Evolutionary conservation across 2,888 invertebrate species (phyloP).

Genomic region (Nemotelus pantherinus): DNA sequence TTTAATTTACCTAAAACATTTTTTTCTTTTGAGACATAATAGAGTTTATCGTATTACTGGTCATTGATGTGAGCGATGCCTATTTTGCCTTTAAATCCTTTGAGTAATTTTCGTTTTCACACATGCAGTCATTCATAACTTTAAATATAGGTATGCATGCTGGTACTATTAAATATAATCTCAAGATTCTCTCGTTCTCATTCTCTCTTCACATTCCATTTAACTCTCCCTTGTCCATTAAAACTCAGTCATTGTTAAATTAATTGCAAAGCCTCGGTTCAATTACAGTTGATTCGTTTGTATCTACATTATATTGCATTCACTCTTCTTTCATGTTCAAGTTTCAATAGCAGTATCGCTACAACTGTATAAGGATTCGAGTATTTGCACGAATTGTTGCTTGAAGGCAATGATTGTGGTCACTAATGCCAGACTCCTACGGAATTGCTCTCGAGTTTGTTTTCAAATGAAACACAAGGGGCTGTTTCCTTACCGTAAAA

Average conservation of each 20-base stretch:
- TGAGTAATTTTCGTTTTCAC: no score
- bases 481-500: slow-evolving; percentile 49
- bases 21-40: no score
- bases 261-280: slow-evolving; percentile 54
- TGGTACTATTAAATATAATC: no score
- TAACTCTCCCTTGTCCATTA: no score
- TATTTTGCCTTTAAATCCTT: no score
- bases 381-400: slow-evolving; percentile 22
- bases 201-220: no score
- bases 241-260: slow-evolving; percentile 52
- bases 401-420: slow-evolving; percentile 51
- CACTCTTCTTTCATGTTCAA: background rate
- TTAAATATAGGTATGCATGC: no score
- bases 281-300: slow-evolving; percentile 25
- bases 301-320: background rate
- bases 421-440: slow-evolving; percentile 53
- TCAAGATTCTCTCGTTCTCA: no score
- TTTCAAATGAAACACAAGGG: slow-evolving; percentile 38
- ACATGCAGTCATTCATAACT: no score
- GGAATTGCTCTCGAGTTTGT: slow-evolving; percentile 17
- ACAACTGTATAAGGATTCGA: background rate
- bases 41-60: no score
- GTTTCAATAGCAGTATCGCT: background rate
- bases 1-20: no score
- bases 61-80: no score